Conservation (phyloP, 2,888 invertebrate genomes). For the Phalera bucephala region DNA sequence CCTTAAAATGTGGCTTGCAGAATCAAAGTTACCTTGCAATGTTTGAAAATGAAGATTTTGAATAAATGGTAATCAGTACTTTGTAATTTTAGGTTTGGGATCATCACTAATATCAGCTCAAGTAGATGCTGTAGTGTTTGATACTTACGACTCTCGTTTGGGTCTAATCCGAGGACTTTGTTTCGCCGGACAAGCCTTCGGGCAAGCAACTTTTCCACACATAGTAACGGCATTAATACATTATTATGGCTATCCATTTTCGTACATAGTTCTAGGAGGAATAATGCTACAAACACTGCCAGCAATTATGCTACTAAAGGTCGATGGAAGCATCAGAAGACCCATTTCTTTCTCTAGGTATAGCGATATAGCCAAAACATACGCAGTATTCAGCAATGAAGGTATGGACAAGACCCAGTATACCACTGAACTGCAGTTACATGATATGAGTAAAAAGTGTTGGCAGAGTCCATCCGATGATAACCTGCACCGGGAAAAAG, state of each 20-base stretch:
- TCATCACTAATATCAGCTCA: conserved; percentile 73
- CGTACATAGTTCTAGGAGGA: conserved; percentile 62
- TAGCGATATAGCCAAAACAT: conserved; percentile 63
- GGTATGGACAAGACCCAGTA: conserved; percentile 46
- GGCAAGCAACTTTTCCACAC: conserved; percentile 71
- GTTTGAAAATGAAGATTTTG: too few relatives aligned
- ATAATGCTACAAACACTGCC: conserved; percentile 72
- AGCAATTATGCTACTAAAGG: conserved; percentile 61
- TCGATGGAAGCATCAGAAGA: conserved; percentile 48
- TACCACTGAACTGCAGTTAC: conserved; percentile 65
- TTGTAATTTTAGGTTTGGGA: conserved; percentile 67
- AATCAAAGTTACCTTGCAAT: too few relatives aligned
- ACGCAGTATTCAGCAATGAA: conserved; percentile 64
- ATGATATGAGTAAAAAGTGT: conserved; percentile 67
- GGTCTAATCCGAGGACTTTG: conserved; percentile 63
- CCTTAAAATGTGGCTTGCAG: too few relatives aligned
- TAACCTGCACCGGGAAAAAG: conserved; percentile 53
- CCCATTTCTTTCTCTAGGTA: conserved; percentile 63
- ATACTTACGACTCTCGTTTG: conserved; percentile 69
- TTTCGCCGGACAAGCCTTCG: conserved; percentile 72
- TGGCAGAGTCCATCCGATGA: conserved; percentile 79
- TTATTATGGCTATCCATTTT: conserved; percentile 59
- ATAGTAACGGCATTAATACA: conserved; percentile 65
- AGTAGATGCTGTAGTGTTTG: conserved; percentile 73
- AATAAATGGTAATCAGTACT: too few relatives aligned